Percentiles rank a stretch among this genome's conserved stretches.
Conservation (phyloP, 1,140 invertebrate species). For the Eciton burchellii region DNA sequence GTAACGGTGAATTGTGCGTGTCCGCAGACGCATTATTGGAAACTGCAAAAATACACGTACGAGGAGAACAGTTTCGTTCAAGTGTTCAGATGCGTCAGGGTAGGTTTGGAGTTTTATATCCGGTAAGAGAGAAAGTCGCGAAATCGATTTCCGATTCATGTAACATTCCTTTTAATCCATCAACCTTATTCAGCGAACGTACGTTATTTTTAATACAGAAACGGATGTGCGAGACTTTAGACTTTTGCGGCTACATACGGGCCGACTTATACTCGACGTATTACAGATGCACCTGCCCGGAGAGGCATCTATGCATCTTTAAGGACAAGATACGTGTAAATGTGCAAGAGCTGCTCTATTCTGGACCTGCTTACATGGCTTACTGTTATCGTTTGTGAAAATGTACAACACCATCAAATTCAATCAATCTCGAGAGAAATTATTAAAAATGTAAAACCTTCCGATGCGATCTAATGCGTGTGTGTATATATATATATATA, state of each 20-base stretch:
- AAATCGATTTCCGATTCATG: neutral
- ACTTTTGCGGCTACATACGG: conserved; percentile 85
- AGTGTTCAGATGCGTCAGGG: conserved; percentile 81
- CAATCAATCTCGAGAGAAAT: conserved; percentile 8
- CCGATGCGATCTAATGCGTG: neutral
- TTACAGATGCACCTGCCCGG: conserved; percentile 88
- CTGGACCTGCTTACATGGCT: conserved; percentile 86
- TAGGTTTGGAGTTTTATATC: conserved; percentile 51
- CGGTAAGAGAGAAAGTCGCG: neutral
- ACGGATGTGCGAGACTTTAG: conserved; percentile 81
- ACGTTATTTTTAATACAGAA: conserved; percentile 79
- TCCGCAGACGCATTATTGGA: conserved; percentile 78
- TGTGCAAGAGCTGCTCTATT: conserved; percentile 87
- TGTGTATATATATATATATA: conserved; percentile 5
- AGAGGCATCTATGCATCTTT: conserved; percentile 87
- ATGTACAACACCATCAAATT: conserved; percentile 31
- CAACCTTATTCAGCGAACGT: conserved; percentile 14
- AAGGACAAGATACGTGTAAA: conserved; percentile 81
- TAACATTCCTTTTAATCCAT: neutral
- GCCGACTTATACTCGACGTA: conserved; percentile 87
- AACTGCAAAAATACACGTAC: conserved; percentile 77
- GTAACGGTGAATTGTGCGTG: conserved; percentile 77
- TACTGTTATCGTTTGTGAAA: conserved; percentile 84
- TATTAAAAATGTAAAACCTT: neutral
- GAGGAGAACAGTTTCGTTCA: conserved; percentile 74